Conservation (phyloP, 2,888 invertebrate genomes). For the Phytoseiulus persimilis region DNA sequence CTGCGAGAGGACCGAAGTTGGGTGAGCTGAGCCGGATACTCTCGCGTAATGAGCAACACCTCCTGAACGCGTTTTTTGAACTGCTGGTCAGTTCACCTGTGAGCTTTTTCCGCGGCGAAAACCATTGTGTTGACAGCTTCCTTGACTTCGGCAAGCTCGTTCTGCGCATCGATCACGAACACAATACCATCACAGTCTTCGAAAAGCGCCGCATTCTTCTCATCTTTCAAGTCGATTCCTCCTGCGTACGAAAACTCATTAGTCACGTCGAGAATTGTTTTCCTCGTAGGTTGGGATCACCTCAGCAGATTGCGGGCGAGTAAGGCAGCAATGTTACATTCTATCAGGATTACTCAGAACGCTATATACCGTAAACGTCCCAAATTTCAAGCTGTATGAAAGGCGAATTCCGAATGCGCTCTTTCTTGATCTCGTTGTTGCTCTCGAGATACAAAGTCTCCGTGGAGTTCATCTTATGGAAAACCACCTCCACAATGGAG, state of each 20-base stretch:
- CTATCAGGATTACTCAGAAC: too few relatives aligned
- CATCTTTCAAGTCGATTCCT: constrained; percentile 25
- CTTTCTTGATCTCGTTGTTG: constrained; percentile 95
- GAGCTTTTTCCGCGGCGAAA: constrained; percentile 17
- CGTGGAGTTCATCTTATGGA: constrained; percentile 99
- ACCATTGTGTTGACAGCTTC: constrained; percentile 28
- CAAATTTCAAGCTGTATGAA: constrained; percentile 99
- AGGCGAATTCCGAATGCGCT: constrained; percentile 90
- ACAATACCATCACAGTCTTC: constrained; percentile 93
- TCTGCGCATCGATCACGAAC: constrained; percentile 93
- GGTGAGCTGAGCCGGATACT: too few relatives aligned
- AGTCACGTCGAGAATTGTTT: too few relatives aligned
- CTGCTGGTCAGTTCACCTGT: constrained; percentile 45
- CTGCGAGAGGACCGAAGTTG: constrained; percentile 63
- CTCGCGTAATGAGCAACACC: too few relatives aligned
- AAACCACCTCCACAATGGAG: constrained; percentile 99
- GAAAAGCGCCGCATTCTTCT: constrained; percentile 70
- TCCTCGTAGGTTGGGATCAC: too few relatives aligned
- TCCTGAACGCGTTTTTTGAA: too few relatives aligned
- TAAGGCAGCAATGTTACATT: too few relatives aligned
- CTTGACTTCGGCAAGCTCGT: constrained; percentile 46
- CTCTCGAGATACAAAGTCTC: constrained; percentile 97
- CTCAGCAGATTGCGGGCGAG: too few relatives aligned
- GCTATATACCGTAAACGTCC: constrained; percentile 84
- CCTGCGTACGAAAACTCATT: not conserved